phyloP scores from a whole-genome alignment of 2,888 invertebrate genomes.

The Liodrosophila aerea region DNA sequence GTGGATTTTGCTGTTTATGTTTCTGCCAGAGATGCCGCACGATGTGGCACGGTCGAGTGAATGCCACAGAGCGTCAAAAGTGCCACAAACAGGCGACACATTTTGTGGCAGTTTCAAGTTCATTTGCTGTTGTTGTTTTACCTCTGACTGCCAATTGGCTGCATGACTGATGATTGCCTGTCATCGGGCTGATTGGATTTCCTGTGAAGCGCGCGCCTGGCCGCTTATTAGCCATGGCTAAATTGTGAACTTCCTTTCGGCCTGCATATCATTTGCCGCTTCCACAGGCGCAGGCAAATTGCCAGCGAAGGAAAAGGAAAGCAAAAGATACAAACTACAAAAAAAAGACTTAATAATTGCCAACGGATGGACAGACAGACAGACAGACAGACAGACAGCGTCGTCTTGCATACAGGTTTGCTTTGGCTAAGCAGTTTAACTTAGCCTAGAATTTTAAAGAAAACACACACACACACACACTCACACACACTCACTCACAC shows the following conservation, averaged over 20 bases:
- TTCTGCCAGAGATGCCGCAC: conserved; percentile 19
- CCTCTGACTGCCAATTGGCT: conserved; percentile 14
- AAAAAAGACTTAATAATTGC: conserved; percentile 26
- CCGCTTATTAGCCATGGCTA: conserved; percentile 47
- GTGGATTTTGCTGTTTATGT: conserved; percentile 3
- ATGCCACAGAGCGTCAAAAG: conserved; percentile 8
- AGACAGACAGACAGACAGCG: too few species aligned
- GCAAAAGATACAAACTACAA: conserved; percentile 3
- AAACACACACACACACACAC: conserved; percentile 7
- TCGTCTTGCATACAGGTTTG: not conserved
- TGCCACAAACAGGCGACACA: conserved; percentile 26
- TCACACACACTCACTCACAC: not conserved
- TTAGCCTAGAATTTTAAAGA: conserved; percentile 52
- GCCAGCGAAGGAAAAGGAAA: conserved; percentile 16
- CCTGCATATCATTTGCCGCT: conserved; percentile 34
- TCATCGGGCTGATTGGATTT: conserved; percentile 48
- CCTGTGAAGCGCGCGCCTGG: conserved; percentile 38
- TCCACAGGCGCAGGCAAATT: conserved; percentile 23
- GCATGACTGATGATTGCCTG: conserved; percentile 33
- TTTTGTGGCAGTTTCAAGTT: conserved; percentile 34
- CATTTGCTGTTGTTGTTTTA: conserved; percentile 9
- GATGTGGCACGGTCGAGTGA: conserved; percentile 42
- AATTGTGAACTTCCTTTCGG: conserved; percentile 48
- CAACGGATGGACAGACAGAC: not conserved
- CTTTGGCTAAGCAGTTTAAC: conserved; percentile 13